These are phyloP conservation scores for Dasysyrphus tricinctus DNA, from an alignment of 2,888 invertebrate species.

Conservation along the genomic window DNA sequence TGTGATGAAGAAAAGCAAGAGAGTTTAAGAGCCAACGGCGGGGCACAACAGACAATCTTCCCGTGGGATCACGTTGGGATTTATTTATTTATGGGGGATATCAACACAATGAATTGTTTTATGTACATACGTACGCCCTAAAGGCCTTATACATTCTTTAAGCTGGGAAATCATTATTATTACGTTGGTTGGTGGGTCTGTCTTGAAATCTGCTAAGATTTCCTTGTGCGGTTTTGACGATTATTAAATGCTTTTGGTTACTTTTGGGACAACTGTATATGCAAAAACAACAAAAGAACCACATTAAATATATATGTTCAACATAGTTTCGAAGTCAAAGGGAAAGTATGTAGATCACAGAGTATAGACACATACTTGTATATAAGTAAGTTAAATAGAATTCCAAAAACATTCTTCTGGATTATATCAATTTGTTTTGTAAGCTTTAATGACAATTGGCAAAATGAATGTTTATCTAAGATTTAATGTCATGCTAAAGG, in stretches of 20 bases:
- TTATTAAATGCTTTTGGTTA: slow-evolving; percentile 34
- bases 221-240: slow-evolving; percentile 23
- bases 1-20: slow-evolving; percentile 5
- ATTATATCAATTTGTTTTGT: slow-evolving; percentile 26
- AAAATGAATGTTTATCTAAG: slow-evolving; percentile 5
- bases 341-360: neutral
- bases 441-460: slow-evolving; percentile 22
- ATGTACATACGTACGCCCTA: neutral
- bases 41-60: slow-evolving; percentile 19
- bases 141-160: slow-evolving; percentile 26
- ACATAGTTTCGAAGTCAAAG: neutral
- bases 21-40: slow-evolving; percentile 38
- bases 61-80: slow-evolving; percentile 38
- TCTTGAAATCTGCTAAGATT: slow-evolving; percentile 25
- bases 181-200: slow-evolving; percentile 7
- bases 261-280: slow-evolving; percentile 8
- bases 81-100: slow-evolving; percentile 50
- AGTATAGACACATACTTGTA: neutral
- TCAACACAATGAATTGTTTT: slow-evolving; percentile 38
- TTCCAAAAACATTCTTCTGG: slow-evolving; percentile 5
- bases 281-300: neutral
- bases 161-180: slow-evolving; percentile 25
- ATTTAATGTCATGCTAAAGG: slow-evolving; percentile 8
- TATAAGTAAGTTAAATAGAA: slow-evolving; percentile 1
- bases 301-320: neutral